Conservation (phyloP, 2,113 vertebrate species). For the Brachypteracias leptosomus region DNA sequence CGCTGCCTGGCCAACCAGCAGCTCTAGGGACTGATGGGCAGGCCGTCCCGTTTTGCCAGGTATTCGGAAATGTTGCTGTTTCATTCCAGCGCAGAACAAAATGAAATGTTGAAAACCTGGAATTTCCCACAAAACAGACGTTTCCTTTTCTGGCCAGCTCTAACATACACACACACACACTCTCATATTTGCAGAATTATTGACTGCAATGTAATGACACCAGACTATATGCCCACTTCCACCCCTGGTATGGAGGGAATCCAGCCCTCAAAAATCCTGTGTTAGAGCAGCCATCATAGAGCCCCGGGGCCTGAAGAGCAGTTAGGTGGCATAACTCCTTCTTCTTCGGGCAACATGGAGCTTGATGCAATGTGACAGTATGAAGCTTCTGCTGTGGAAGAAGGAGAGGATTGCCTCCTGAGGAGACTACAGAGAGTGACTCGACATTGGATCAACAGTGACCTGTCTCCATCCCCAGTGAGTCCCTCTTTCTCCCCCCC, state of each 20-base stretch:
- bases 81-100: not conserved
- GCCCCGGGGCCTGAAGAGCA: not conserved
- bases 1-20: accelerated
- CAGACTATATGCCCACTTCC: not conserved
- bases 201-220: slow-evolving; percentile 14
- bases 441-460: too few relatives aligned
- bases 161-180: not conserved
- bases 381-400: not conserved
- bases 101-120: slow-evolving; percentile 52
- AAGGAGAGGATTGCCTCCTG: not conserved
- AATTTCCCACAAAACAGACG: slow-evolving; percentile 56
- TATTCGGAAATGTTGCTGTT: not conserved
- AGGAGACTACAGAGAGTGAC: not conserved
- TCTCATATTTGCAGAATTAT: not conserved
- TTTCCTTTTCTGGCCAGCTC: slow-evolving; percentile 28
- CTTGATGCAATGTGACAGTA: not conserved
- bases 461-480: too few relatives aligned
- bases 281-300: not conserved
- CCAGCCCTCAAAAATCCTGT: not conserved
- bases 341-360: not conserved
- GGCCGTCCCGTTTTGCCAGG: not conserved
- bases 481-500: too few relatives aligned
- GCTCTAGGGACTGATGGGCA: accelerated
- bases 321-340: not conserved
- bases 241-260: not conserved